A percentile compares a stretch with the other conserved stretches of the same genome.
These are phyloP conservation scores for Rhodophaea formosa DNA, from an alignment of 2,888 invertebrate genomes.

Conservation along the genomic window DNA sequence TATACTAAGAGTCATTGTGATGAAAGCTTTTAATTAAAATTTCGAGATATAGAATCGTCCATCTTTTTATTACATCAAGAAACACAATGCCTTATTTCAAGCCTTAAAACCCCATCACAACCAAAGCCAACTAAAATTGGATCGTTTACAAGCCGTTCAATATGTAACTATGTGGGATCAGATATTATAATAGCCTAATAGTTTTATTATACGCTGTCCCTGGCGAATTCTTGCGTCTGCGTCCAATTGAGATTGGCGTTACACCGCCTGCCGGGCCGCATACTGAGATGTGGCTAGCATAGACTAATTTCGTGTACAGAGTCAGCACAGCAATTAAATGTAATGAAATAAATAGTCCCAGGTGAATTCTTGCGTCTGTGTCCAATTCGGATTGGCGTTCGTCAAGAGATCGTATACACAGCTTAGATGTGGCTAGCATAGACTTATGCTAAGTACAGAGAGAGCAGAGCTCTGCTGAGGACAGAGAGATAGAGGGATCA, in stretches of 20 bases:
- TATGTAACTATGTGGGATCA: background rate
- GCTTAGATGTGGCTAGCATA: too few relatives aligned
- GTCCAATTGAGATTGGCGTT: constrained; percentile 33
- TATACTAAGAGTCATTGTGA: too few relatives aligned
- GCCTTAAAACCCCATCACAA: background rate
- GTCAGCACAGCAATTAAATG: background rate
- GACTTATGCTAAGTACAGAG: too few relatives aligned
- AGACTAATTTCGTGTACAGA: constrained; percentile 23
- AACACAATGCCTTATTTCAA: background rate
- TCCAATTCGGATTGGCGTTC: too few relatives aligned
- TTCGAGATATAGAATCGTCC: too few relatives aligned
- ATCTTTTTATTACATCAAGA: too few relatives aligned
- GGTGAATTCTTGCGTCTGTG: too few relatives aligned
- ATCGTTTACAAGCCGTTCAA: background rate
- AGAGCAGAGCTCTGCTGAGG: too few relatives aligned
- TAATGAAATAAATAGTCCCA: too few relatives aligned
- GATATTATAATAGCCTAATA: background rate
- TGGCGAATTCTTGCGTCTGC: constrained; percentile 27
- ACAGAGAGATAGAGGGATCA: too few relatives aligned
- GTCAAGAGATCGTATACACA: too few relatives aligned
- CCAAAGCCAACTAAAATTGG: background rate
- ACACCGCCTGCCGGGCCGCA: constrained; percentile 28
- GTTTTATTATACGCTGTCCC: constrained; percentile 10
- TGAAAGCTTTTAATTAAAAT: too few relatives aligned
- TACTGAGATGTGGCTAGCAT: constrained; percentile 30